A percentile compares a stretch with the other conserved stretches of the same genome.
phyloP scores from a whole-genome alignment of 2,888 invertebrate species.

The Hyposoter dolosus region DNA sequence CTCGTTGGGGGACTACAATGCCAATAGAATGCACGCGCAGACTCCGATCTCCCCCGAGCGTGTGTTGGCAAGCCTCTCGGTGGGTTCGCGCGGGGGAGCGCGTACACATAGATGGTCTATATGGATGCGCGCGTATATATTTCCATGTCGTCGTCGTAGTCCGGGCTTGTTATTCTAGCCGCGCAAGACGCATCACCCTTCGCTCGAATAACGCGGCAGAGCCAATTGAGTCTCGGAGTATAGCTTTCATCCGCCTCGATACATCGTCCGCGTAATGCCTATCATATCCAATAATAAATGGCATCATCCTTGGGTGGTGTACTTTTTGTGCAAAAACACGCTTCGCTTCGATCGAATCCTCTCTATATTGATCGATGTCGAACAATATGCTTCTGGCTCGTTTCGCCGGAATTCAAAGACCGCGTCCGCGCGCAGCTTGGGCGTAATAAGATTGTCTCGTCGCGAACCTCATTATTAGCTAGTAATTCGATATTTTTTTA shows the following conservation, averaged over 20 bases:
- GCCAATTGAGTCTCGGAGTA: constrained; percentile 57
- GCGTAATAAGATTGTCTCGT: no score
- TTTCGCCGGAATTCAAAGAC: no score
- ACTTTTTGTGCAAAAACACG: no score
- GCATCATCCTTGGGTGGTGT: no score
- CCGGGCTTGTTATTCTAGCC: constrained; percentile 72
- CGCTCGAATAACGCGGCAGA: constrained; percentile 65
- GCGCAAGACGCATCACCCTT: constrained; percentile 71
- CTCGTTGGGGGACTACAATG: constrained; percentile 71
- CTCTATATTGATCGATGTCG: no score
- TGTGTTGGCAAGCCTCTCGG: constrained; percentile 53
- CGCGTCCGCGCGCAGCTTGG: no score
- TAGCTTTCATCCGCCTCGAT: constrained; percentile 49
- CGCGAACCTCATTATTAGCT: no score
- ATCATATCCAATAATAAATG: constrained; percentile 12
- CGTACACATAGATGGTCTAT: no score
- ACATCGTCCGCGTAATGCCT: background rate
- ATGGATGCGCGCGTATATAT: background rate
- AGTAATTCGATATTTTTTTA: no score
- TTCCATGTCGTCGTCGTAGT: constrained; percentile 38
- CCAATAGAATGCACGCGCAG: constrained; percentile 61
- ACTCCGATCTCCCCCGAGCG: constrained; percentile 46
- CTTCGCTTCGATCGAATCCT: no score
- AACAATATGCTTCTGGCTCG: no score
- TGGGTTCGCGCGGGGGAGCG: constrained; percentile 41